Evolutionary conservation across 2,888 invertebrate genomes (phyloP).

Genomic region (Crocallis elinguaria): DNA sequence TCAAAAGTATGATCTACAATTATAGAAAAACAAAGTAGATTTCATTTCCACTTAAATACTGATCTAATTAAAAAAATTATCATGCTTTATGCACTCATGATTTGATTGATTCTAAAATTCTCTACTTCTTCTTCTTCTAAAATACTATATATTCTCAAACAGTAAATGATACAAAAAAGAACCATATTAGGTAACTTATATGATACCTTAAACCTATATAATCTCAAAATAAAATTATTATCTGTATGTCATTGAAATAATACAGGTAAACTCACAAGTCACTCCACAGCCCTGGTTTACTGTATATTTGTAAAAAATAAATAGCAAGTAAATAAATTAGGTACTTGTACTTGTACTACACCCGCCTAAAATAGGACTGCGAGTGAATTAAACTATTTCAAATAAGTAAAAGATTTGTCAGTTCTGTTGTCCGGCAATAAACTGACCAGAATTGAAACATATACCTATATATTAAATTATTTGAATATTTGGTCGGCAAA

Average conservation of each 20-base stretch:
- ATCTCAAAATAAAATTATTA: constrained; percentile 27
- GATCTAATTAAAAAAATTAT: neutral
- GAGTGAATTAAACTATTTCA: no score
- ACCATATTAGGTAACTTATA: constrained; percentile 1
- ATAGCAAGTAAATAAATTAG: constrained; percentile 24
- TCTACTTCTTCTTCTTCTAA: neutral
- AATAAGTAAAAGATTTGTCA: no score
- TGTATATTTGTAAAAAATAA: constrained; percentile 20
- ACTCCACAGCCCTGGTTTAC: constrained; percentile 50
- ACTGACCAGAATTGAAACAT: no score
- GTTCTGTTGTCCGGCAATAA: no score
- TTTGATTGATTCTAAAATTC: neutral
- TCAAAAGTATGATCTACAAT: constrained; percentile 21
- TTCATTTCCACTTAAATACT: constrained; percentile 10
- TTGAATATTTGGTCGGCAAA: no score
- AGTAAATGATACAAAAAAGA: constrained; percentile 9
- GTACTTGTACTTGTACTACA: constrained; percentile 8
- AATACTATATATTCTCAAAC: constrained; percentile 2
- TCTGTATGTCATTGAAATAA: constrained; percentile 14
- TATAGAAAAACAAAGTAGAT: neutral
- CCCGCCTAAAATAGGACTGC: no score
- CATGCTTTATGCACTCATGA: neutral
- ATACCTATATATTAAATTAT: no score
- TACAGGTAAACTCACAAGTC: constrained; percentile 39
- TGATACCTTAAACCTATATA: constrained; percentile 13